These are phyloP conservation scores for Melieria omissa DNA, from an alignment of 2,888 invertebrate species.

Conservation along the genomic window DNA sequence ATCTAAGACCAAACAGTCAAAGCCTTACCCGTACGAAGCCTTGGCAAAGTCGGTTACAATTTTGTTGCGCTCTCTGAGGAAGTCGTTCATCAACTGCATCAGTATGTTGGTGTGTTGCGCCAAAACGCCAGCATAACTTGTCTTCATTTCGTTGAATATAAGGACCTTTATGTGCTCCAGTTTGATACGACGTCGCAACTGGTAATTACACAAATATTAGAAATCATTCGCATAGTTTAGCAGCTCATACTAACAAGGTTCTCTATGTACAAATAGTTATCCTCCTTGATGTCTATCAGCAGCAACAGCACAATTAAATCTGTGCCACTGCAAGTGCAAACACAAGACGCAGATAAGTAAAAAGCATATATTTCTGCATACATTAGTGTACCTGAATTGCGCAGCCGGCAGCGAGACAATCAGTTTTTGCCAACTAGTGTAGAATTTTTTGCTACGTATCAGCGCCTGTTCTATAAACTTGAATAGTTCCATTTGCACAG, in stretches of 20 bases:
- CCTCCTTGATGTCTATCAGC: constrained; percentile 72
- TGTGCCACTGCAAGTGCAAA: constrained; percentile 69
- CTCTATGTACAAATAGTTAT: constrained; percentile 73
- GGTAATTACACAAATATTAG: neutral
- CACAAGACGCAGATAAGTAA: neutral
- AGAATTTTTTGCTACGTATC: constrained; percentile 62
- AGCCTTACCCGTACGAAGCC: constrained; percentile 68
- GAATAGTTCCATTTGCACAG: constrained; percentile 60
- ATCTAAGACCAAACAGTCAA: too few species aligned
- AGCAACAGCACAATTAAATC: constrained; percentile 77
- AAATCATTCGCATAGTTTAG: neutral
- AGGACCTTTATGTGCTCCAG: constrained; percentile 71
- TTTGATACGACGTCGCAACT: constrained; percentile 71
- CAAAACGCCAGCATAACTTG: constrained; percentile 70
- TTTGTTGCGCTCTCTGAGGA: constrained; percentile 69
- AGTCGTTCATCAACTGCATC: constrained; percentile 70
- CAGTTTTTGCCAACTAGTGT: constrained; percentile 60
- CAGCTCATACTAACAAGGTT: constrained; percentile 70
- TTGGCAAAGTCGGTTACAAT: constrained; percentile 71
- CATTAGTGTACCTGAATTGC: constrained; percentile 39
- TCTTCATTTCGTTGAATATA: constrained; percentile 70
- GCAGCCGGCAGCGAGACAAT: constrained; percentile 32
- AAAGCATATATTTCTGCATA: neutral
- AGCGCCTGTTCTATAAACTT: constrained; percentile 57
- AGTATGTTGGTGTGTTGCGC: constrained; percentile 71